Evolutionary conservation across 2,113 vertebrate genomes (phyloP), one percentile per base, ranked within the genome.

Genomic region (Burhinus oedicnemus): DNA sequence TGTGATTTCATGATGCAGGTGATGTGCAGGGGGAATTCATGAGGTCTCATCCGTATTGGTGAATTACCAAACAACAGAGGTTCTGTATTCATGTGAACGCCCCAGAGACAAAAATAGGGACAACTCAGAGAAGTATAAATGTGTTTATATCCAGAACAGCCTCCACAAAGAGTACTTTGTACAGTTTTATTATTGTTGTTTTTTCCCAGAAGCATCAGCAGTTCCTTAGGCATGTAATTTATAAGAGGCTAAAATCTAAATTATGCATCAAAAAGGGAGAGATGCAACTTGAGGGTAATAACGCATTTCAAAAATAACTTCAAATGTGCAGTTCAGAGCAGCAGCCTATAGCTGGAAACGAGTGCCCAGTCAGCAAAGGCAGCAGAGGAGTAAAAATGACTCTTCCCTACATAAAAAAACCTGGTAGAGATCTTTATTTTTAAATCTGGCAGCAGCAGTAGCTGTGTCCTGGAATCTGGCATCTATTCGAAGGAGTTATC

Each of bases 251-350:
- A 80, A 96, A 95, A 94, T 88, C 92, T 95, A 92, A 96, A 96
- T 97, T 97, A 96, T 96, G 88, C 79, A 96, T 97, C 86, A 90
- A 83, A 97, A 91, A 93, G 64, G 60, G 47, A 86, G 79, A 72
- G 80, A 89, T 90, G 92, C 79, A 92, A 97, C 92, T 93, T 70
- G 29, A 34, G 88, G 79, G 79, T 74, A 89, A 90, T 80, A 75
- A 75, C 14, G 42, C 83, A 51, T 70, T 78, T 58, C 92, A 68
- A 89, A 92, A 96, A 90, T 83, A 92, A 68, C 92, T 95, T 90
- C 71, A 90, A 47, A 83, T 80, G 68, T 6, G 0, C 55, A 5
- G 88, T 70, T 88, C 58, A n/a, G 85, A 88, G 79, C 78, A 89
- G 91, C 89, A 97, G 92, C 87, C 82, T 45, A 13, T 51, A 26